Base-by-base conservation (phyloP, 2,113 vertebrate genomes). In the Halcyon senegalensis region DNA sequence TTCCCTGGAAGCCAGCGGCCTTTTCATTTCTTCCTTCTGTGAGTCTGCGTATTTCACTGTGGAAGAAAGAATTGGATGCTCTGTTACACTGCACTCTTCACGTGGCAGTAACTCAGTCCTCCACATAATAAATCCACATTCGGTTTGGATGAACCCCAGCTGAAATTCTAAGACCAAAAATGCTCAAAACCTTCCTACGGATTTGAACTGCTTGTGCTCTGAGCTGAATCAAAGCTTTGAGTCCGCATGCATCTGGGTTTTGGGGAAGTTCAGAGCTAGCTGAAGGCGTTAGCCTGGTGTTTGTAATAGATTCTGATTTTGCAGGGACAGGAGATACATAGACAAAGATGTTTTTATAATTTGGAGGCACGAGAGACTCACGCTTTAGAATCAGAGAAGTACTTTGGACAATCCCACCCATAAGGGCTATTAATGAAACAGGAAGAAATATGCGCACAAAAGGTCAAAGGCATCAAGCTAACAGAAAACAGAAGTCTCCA, bases 61-160 rank as follows among this genome's bases (percentile, higher is more conserved):
- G 62, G 53, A 95, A 62, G 60, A 56, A 79, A 64, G 84, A 84
- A n/a, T 53, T 94, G 59, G 66, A 84, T 90, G 81, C 37, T 85
- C 27, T 79, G 33, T 72, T 84, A 16, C 2, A 53, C 58, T 62
- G 44, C 35, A 41, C 44, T 83, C 41, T 75, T 89, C 50, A 4
- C 73, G 75, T 87, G 84, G 78, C 55, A 74, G 62, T 82, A 96
- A 87, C 63, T 96, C 73, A 84, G 92, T 83, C 37, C 35, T 94
- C 67, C 87, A 73, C 93, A 9, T 87, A 56, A 95, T 96, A 95
- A 93, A 96, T 96, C 78, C 44, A 41, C 3, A 4, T 66, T 74
- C 55, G n/a, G 19, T 79, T 94, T 95, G 87, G 89, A 87, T 69
- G 41, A 94, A 66, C 15, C 77, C 75, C 93, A 91, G 17, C 30